phyloP scores from a whole-genome alignment of 2,797 vertebrate species.

The Spheniscus humboldti region DNA sequence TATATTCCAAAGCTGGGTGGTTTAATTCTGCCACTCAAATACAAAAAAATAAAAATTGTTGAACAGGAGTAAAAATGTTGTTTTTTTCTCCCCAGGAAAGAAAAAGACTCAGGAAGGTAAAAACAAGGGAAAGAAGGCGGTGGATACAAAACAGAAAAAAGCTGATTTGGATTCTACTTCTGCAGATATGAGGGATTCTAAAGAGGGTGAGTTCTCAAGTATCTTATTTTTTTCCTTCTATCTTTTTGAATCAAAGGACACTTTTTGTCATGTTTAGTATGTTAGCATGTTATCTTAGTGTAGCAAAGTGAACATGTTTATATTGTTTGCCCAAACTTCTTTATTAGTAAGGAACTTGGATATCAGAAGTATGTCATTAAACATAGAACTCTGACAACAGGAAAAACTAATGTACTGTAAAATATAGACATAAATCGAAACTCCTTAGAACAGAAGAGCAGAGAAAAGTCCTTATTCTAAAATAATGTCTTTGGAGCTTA shows the following conservation, averaged over 20 bases:
- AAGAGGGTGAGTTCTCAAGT: constrained; percentile 75
- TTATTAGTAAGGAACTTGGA: not conserved
- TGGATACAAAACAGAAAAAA: constrained; percentile 71
- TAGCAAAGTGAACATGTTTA: not conserved
- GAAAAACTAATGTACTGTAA: not conserved
- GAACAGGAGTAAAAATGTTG: not conserved
- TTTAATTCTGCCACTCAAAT: not conserved
- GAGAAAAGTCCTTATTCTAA: not conserved
- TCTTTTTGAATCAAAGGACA: not conserved
- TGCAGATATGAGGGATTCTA: constrained; percentile 89
- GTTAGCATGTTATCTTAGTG: not conserved
- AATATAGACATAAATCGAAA: not conserved
- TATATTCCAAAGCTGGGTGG: not conserved
- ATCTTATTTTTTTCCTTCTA: not conserved
- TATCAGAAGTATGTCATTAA: not conserved
- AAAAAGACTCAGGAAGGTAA: constrained; percentile 77
- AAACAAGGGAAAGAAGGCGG: constrained; percentile 69
- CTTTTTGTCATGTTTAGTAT: not conserved
- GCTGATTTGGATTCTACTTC: constrained; percentile 67
- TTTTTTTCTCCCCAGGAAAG: constrained; percentile 65
- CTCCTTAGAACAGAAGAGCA: not conserved
- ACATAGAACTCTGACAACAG: not conserved
- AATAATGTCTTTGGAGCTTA: not conserved
- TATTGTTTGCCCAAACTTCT: not conserved
- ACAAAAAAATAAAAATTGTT: not conserved